These are phyloP conservation scores for Lepidurus couesii DNA, from an alignment of 1,140 invertebrate genomes.

Conservation along the genomic window DNA sequence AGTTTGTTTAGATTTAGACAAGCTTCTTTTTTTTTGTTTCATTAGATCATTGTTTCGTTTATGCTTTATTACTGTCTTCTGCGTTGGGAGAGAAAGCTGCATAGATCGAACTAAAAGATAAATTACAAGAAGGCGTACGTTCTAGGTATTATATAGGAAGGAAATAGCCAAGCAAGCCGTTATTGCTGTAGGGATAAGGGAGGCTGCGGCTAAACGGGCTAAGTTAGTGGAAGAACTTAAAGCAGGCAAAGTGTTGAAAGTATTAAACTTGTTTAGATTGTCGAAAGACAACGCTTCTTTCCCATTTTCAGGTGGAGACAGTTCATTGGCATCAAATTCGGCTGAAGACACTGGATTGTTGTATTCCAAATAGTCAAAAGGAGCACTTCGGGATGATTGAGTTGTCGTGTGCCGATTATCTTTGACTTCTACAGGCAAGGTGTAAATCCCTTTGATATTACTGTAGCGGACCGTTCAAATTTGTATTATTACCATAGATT, in stretches of 20 bases:
- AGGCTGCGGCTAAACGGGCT: not conserved
- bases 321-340: not conserved
- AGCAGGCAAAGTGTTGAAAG: not conserved
- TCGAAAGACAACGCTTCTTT: not conserved
- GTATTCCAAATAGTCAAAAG: not conserved
- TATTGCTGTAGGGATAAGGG: constrained; percentile 3
- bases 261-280: not conserved
- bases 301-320: not conserved
- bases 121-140: not conserved
- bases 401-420: not conserved
- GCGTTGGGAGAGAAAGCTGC: not conserved
- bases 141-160: not conserved
- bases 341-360: not conserved
- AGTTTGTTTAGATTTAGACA: not conserved
- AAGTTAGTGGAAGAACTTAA: not conserved
- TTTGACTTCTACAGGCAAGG: not conserved
- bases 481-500: constrained; percentile 28
- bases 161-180: not conserved
- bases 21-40: not conserved
- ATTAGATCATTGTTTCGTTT: not conserved
- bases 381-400: not conserved
- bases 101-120: not conserved
- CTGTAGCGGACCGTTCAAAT: not conserved
- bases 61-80: not conserved
- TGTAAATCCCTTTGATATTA: not conserved